phyloP scores from a whole-genome alignment of 92 coral and sea anemone genomes.

The Zoanthus solanderi region DNA sequence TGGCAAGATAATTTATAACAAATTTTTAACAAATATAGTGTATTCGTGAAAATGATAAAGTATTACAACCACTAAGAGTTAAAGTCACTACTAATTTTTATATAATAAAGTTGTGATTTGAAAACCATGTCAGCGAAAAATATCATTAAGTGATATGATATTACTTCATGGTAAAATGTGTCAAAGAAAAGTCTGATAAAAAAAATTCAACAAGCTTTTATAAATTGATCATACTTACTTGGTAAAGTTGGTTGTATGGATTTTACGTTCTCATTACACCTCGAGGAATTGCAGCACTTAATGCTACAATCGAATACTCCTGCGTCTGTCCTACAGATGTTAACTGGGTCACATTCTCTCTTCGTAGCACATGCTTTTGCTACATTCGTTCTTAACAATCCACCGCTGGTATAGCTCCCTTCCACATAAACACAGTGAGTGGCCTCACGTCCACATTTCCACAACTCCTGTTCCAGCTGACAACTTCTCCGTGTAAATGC shows the following conservation, averaged over 20 bases:
- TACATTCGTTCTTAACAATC: constrained; percentile 20
- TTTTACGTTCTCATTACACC: neutral
- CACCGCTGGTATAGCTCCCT: constrained; percentile 22
- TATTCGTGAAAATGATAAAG: too few relatives aligned
- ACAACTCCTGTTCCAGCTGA: constrained; percentile 16
- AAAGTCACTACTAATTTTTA: too few relatives aligned
- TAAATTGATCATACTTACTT: constrained; percentile 5
- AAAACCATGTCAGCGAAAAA: too few relatives aligned
- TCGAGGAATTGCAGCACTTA: constrained; percentile 15
- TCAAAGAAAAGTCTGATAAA: too few relatives aligned
- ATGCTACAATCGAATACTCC: constrained; percentile 23
- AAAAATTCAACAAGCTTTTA: neutral
- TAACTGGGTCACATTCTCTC: constrained; percentile 26
- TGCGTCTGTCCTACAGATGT: constrained; percentile 1
- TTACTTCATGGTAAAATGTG: too few relatives aligned
- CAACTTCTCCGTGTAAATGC: constrained; percentile 12
- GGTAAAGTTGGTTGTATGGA: neutral
- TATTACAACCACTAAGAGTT: too few relatives aligned
- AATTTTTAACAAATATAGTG: too few relatives aligned
- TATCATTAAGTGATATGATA: too few relatives aligned
- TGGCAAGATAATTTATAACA: too few relatives aligned
- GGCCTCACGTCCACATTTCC: constrained; percentile 44
- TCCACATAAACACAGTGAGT: constrained; percentile 29
- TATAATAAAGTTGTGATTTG: too few relatives aligned
- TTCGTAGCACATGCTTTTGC: constrained; percentile 26